These are phyloP conservation scores for Psittacus erithacus DNA, from an alignment of 2,113 vertebrate species.

Conservation along the genomic window DNA sequence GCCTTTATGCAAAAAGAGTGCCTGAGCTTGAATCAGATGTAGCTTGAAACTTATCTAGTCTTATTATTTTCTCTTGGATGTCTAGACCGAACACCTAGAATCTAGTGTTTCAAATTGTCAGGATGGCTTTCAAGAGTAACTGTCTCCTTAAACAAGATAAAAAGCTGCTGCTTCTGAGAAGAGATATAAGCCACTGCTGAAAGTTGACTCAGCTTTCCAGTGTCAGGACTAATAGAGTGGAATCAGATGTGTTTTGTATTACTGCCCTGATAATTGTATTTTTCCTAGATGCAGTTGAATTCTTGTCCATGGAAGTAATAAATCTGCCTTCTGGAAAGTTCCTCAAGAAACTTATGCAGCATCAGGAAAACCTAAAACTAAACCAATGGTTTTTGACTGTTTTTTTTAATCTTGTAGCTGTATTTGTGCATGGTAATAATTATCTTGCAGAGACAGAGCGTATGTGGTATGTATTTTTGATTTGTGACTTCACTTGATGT, in stretches of 20 bases:
- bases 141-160: background rate
- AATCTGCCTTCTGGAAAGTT: background rate
- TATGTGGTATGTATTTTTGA: slow-evolving; percentile 14
- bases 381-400: background rate
- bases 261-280: background rate
- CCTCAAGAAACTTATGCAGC: background rate
- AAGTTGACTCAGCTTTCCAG: background rate
- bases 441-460: background rate
- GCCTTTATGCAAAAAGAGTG: background rate
- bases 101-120: background rate
- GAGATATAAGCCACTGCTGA: background rate
- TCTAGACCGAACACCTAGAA: background rate
- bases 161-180: slow-evolving; percentile 12
- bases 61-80: background rate
- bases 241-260: slow-evolving; percentile 1
- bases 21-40: background rate
- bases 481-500: slow-evolving; percentile 49
- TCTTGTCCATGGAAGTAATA: background rate
- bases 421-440: slow-evolving; percentile 2
- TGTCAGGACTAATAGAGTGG: background rate
- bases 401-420: background rate
- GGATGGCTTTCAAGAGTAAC: background rate
- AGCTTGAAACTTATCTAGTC: background rate
- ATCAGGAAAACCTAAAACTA: background rate
- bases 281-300: slow-evolving; percentile 8